Evolutionary conservation across 2,113 vertebrate genomes (phyloP), one percentile per base, ranked within the genome.

Genomic region (Naja naja): DNA sequence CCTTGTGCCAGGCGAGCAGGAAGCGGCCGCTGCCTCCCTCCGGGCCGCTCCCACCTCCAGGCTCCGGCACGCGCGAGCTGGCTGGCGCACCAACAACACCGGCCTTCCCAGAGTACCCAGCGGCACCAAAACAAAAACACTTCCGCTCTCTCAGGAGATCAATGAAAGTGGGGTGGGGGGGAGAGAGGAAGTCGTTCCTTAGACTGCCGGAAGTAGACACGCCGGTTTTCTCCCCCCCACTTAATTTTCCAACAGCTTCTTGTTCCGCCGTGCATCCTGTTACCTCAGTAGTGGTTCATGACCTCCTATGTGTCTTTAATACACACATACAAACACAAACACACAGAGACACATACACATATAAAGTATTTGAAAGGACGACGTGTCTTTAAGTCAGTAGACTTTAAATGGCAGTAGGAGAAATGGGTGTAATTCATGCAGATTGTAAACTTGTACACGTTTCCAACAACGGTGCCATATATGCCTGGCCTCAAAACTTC

Each of bases 121-220:
- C 92, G 43, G 74, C 74, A 87, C 74, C 92, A 93, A 90, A 93
- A 93, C 89, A 93, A 93, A 90, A 90, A 30, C 81, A 30, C 74
- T 93, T 93, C 92, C 92, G 89, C 87, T 90, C 43, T 89, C 74
- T 52, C 1, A 3, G 5, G 18, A 5, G 34, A 81, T 3, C 49
- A 7, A 85, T 23, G 45, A 52, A 34, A 34, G 9, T n/a, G n/a
- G 0, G 23, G 5, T 1, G 3, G 25, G 58, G 55, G 16, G 22
- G 6, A 5, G 47, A 23, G 6, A 20, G 64, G 92, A 89, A 85
- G 69, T 18, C 2, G 25, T 56, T 69, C 4, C 0, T 11, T 3
- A 18, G 11, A 10, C 23, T 1, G 7, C 86, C 60, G 47, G 91
- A 92, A 92, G 58, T 43, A 25, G 10, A 60, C 8, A 6, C 20